Percentiles rank a stretch among this genome's conserved stretches.
These are phyloP conservation scores for Monopterus albus DNA, from an alignment of 2,113 vertebrate species.

Conservation along the genomic window DNA sequence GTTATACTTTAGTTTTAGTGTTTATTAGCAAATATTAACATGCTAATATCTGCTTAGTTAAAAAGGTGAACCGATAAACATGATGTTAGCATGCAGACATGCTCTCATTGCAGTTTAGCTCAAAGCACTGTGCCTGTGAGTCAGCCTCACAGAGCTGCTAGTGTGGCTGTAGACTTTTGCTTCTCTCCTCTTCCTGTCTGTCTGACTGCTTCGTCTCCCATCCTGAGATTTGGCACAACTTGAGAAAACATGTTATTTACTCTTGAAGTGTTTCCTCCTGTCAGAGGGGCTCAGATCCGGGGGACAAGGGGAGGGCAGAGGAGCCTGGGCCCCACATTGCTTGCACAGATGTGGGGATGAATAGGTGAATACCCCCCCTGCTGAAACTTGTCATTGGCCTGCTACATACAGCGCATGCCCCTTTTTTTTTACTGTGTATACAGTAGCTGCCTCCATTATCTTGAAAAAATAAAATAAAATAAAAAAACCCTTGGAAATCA, in stretches of 20 bases:
- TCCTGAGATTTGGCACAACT: conserved; percentile 69
- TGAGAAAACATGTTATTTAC: conserved; percentile 76
- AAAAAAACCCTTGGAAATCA: conserved; percentile 10
- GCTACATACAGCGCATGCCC: conserved; percentile 25
- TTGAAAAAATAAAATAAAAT: conserved; percentile 18
- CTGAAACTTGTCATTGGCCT: conserved; percentile 30
- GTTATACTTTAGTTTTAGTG: too few relatives aligned
- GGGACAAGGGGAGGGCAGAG: conserved; percentile 27
- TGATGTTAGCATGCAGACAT: too few relatives aligned
- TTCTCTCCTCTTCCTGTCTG: conserved; percentile 47
- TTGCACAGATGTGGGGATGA: conserved; percentile 54
- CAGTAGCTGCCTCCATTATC: not conserved
- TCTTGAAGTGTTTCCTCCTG: conserved; percentile 69
- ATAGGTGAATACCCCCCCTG: conserved; percentile 27
- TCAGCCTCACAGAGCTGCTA: conserved; percentile 35
- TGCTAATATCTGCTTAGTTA: too few relatives aligned
- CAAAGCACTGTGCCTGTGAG: not conserved
- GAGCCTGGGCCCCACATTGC: conserved; percentile 16
- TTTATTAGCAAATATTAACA: too few relatives aligned
- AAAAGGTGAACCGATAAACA: too few relatives aligned
- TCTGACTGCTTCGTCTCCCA: conserved; percentile 49
- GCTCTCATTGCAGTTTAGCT: not conserved
- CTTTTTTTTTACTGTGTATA: conserved; percentile 16
- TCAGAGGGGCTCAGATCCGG: conserved; percentile 42
- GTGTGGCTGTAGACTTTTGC: conserved; percentile 47